Evolutionary conservation across 1,140 invertebrate species (phyloP).

Genomic region (Achroia grisella): DNA sequence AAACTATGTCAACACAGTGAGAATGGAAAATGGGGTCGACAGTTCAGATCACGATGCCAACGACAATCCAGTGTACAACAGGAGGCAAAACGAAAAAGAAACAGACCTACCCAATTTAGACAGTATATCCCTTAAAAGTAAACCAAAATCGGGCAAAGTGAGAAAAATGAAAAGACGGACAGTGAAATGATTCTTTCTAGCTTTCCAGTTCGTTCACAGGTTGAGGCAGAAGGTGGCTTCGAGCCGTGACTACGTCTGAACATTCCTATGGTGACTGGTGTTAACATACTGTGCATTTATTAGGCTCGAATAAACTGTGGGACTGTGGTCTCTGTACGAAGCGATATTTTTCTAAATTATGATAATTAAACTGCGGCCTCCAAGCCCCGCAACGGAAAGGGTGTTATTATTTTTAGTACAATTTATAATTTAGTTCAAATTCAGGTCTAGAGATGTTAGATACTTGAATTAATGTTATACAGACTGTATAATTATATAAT

Average conservation of each 20-base stretch:
- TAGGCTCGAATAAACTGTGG: neutral
- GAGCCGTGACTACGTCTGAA: slow-evolving; percentile 18
- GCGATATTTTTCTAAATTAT: slow-evolving; percentile 34
- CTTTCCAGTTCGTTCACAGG: slow-evolving; percentile 58
- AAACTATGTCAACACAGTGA: slow-evolving; percentile 24
- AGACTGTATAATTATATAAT: slow-evolving; percentile 50
- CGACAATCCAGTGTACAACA: slow-evolving; percentile 31
- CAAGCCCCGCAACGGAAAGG: slow-evolving; percentile 14
- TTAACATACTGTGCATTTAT: slow-evolving; percentile 26
- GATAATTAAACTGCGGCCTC: slow-evolving; percentile 24
- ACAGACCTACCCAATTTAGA: slow-evolving; percentile 47
- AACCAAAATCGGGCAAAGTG: slow-evolving; percentile 48
- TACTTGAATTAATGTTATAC: slow-evolving; percentile 30
- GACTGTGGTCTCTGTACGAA: slow-evolving; percentile 5
- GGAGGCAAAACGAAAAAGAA: slow-evolving; percentile 18
- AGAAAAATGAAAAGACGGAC: slow-evolving; percentile 52
- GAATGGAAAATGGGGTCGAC: slow-evolving; percentile 51
- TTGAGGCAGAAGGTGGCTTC: slow-evolving; percentile 29
- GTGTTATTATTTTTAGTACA: slow-evolving; percentile 62
- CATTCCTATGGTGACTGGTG: slow-evolving; percentile 42
- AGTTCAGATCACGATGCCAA: slow-evolving; percentile 51
- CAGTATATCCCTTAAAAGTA: slow-evolving; percentile 46
- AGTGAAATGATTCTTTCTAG: slow-evolving; percentile 68
- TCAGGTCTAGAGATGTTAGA: slow-evolving; percentile 38
- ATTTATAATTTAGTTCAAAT: slow-evolving; percentile 57